phyloP scores from a whole-genome alignment of 2,113 vertebrate species.

The Probosciger aterrimus region DNA sequence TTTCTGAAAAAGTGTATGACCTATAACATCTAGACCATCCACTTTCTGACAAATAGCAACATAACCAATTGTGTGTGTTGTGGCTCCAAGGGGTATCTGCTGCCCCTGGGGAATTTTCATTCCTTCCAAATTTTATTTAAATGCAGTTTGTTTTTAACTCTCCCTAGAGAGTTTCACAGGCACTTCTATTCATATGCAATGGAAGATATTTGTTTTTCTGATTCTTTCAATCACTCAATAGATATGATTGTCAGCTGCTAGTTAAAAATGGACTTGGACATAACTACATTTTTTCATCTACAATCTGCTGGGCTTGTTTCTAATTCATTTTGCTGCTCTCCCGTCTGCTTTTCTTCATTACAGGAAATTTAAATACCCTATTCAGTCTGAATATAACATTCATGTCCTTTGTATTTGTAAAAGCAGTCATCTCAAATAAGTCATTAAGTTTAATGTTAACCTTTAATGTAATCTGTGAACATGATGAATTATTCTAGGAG shows the following conservation, averaged over 20 bases:
- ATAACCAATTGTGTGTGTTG: background rate
- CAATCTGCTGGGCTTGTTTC: background rate
- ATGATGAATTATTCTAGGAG: background rate
- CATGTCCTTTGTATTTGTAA: background rate
- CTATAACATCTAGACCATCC: background rate
- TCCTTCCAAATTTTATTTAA: background rate
- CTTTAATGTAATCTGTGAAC: background rate
- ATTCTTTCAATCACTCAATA: background rate
- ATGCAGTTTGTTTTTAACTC: background rate
- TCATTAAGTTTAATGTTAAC: background rate
- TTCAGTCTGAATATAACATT: background rate
- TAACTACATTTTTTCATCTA: background rate
- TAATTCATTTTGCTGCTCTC: background rate
- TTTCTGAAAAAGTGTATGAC: background rate
- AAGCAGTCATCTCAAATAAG: background rate
- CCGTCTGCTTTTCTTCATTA: background rate
- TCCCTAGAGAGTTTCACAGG: background rate
- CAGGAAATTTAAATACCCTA: background rate
- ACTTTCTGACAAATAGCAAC: background rate
- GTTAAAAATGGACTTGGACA: background rate
- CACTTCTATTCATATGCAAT: background rate
- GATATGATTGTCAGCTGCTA: background rate
- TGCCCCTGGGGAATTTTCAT: background rate
- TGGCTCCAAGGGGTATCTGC: background rate
- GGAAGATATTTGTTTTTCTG: background rate